Evolutionary conservation across 2,797 vertebrate species (phyloP).

Genomic region (Tarsius wallacei): DNA sequence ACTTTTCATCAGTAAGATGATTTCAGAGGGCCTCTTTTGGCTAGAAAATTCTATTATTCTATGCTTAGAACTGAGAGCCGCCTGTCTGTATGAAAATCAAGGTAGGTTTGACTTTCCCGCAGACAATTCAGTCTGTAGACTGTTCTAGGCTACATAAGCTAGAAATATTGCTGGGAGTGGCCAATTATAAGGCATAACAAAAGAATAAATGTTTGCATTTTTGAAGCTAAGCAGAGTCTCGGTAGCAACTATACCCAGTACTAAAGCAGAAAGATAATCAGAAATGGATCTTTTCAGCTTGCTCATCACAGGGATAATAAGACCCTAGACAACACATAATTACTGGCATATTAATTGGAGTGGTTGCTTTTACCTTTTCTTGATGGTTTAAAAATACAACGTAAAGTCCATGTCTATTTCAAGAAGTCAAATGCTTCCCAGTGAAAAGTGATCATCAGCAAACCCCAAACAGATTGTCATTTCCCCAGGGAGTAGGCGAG

Average conservation of each 20-base stretch:
- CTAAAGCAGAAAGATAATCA: background rate
- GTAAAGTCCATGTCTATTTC: conserved; percentile 12
- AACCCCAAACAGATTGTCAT: conserved; percentile 46
- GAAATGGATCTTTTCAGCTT: conserved; percentile 67
- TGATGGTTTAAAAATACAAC: background rate
- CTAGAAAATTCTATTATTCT: background rate
- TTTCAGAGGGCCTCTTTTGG: background rate
- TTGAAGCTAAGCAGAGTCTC: background rate
- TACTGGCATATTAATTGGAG: conserved; percentile 51
- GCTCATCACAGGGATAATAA: conserved; percentile 21
- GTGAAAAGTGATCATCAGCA: conserved; percentile 64
- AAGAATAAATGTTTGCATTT: background rate
- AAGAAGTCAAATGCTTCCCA: conserved; percentile 63
- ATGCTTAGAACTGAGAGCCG: background rate
- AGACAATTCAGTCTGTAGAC: background rate
- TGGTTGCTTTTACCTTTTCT: conserved; percentile 8
- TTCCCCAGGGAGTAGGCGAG: background rate
- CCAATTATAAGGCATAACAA: background rate
- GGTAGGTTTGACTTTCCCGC: background rate
- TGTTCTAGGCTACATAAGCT: background rate
- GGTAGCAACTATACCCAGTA: conserved; percentile 19
- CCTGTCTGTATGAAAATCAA: background rate
- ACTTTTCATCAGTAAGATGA: background rate
- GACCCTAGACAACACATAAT: background rate
- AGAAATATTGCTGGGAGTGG: background rate